A percentile compares a stretch with the other conserved stretches of the same genome.
Conservation (phyloP, 2,888 invertebrate species). For the Tinea trinotella region DNA sequence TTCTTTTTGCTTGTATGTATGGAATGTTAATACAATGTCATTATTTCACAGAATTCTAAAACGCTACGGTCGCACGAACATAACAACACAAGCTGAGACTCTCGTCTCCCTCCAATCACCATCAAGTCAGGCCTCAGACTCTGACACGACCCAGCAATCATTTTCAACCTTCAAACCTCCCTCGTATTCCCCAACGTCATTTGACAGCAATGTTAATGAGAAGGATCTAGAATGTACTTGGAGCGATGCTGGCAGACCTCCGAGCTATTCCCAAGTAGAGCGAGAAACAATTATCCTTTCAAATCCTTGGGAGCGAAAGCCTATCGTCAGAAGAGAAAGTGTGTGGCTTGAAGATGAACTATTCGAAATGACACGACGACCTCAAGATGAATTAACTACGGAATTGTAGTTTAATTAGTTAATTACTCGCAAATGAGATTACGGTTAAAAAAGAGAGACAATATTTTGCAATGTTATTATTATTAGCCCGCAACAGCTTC, state of each 20-base stretch:
- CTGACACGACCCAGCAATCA: conserved; percentile 55
- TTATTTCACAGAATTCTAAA: conserved; percentile 70
- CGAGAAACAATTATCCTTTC: conserved; percentile 56
- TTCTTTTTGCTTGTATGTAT: too few species aligned
- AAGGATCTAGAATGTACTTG: conserved; percentile 64
- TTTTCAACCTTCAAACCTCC: conserved; percentile 68
- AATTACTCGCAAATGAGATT: too few species aligned
- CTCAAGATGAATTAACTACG: conserved; percentile 91
- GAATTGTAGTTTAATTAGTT: conserved; percentile 78
- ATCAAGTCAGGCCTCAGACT: conserved; percentile 55
- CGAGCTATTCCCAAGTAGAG: conserved; percentile 52
- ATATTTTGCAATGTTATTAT: too few species aligned
- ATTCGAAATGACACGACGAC: conserved; percentile 86
- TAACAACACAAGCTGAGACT: conserved; percentile 74
- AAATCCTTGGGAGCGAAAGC: conserved; percentile 64
- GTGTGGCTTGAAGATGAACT: conserved; percentile 86
- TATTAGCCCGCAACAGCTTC: too few species aligned
- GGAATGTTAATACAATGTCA: too few species aligned
- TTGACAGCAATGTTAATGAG: conserved; percentile 55
- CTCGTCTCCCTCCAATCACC: conserved; percentile 82
- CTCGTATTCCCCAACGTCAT: conserved; percentile 65
- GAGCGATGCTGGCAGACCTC: conserved; percentile 67
- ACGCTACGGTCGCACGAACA: conserved; percentile 74
- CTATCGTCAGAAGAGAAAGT: conserved; percentile 66
- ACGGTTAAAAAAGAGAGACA: too few species aligned